A percentile compares a stretch with the other conserved stretches of the same genome.
Conservation (phyloP, 2,888 invertebrate species). For the Nomada goodeniana region DNA sequence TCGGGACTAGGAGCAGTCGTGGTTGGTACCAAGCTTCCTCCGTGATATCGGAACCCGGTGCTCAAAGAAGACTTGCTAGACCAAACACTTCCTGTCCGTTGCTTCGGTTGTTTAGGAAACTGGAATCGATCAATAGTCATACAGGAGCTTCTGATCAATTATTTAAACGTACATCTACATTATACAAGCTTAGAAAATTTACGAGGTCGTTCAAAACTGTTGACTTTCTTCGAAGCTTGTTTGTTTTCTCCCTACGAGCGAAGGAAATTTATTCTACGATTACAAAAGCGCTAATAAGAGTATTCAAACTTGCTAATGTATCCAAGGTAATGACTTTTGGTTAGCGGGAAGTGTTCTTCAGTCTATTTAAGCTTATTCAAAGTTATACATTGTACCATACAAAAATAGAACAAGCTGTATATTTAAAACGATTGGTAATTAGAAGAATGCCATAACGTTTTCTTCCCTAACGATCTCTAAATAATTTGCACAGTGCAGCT, state of each 20-base stretch:
- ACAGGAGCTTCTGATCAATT: slow-evolving; percentile 18
- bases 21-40: slow-evolving; percentile 92
- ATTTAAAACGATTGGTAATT: no score
- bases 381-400: no score
- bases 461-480: no score
- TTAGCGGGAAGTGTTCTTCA: background rate
- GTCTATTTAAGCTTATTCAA: background rate
- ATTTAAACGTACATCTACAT: no score
- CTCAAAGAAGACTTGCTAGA: slow-evolving; percentile 94
- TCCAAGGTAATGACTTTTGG: background rate
- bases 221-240: background rate
- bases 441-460: no score
- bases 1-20: slow-evolving; percentile 96
- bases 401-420: no score
- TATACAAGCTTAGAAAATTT: background rate
- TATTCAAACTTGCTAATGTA: background rate
- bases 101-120: slow-evolving; percentile 90
- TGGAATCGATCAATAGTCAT: slow-evolving; percentile 78
- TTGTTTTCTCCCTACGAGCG: slow-evolving; percentile 6
- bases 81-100: slow-evolving; percentile 95
- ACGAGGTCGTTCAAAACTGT: background rate
- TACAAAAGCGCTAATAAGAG: background rate
- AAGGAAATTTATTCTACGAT: background rate
- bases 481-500: no score
- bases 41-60: slow-evolving; percentile 94